These are phyloP conservation scores for Ectemnius lituratus DNA, from an alignment of 2,888 invertebrate genomes.

Conservation along the genomic window DNA sequence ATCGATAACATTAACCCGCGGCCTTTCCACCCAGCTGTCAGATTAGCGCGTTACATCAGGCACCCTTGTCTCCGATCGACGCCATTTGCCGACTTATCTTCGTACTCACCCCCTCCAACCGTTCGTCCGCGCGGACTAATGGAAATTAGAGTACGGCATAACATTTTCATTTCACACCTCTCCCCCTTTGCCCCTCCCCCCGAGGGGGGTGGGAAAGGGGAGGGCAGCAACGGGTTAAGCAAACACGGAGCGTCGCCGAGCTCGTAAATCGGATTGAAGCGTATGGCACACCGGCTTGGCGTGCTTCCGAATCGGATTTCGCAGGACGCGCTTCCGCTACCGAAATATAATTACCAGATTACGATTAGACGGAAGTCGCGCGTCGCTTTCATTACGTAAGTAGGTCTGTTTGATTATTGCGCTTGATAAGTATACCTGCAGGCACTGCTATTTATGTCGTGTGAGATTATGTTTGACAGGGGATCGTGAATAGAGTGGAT, in stretches of 20 bases:
- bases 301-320: no score
- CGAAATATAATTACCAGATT: no score
- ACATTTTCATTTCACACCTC: conserved; percentile 48
- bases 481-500: conserved; percentile 45
- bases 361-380: no score
- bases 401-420: no score
- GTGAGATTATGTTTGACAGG: no score
- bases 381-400: no score
- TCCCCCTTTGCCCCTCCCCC: not conserved
- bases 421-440: no score
- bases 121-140: conserved; percentile 20
- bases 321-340: no score
- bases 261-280: no score
- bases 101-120: not conserved
- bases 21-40: conserved; percentile 33
- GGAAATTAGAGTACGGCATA: conserved; percentile 47
- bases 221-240: not conserved
- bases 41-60: conserved; percentile 40
- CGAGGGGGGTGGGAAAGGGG: not conserved
- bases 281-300: no score
- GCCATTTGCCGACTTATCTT: conserved; percentile 15
- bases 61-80: conserved; percentile 24
- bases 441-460: no score
- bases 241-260: no score
- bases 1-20: conserved; percentile 58